These are phyloP conservation scores for Madoqua kirkii DNA, from an alignment of 2,113 vertebrate genomes.

Conservation along the genomic window DNA sequence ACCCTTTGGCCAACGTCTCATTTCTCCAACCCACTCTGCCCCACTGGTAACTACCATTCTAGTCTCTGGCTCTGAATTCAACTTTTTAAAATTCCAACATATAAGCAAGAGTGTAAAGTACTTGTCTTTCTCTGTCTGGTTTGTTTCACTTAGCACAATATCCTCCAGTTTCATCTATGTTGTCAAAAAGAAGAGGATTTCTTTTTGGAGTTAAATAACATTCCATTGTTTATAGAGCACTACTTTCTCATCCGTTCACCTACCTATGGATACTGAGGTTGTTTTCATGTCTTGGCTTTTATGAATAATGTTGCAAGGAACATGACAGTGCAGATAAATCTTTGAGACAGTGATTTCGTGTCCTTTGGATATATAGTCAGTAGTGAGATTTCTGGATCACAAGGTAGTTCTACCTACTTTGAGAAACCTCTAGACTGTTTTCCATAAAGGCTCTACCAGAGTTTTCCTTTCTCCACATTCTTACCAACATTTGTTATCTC, in stretches of 20 bases:
- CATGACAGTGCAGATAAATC: background rate
- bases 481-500: background rate
- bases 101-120: background rate
- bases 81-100: background rate
- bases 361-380: background rate
- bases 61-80: background rate
- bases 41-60: background rate
- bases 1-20: background rate
- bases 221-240: background rate
- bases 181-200: background rate
- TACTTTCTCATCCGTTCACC: background rate
- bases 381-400: background rate
- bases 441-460: background rate
- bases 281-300: background rate
- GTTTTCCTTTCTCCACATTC: background rate
- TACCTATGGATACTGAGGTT: background rate
- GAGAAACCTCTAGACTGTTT: background rate
- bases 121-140: background rate
- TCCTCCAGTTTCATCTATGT: background rate
- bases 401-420: background rate
- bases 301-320: background rate
- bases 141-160: background rate
- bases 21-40: too few species aligned
- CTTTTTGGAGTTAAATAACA: background rate
- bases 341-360: background rate